Base-by-base conservation (phyloP, 2,797 vertebrate genomes). In the Chelon auratus region DNA sequence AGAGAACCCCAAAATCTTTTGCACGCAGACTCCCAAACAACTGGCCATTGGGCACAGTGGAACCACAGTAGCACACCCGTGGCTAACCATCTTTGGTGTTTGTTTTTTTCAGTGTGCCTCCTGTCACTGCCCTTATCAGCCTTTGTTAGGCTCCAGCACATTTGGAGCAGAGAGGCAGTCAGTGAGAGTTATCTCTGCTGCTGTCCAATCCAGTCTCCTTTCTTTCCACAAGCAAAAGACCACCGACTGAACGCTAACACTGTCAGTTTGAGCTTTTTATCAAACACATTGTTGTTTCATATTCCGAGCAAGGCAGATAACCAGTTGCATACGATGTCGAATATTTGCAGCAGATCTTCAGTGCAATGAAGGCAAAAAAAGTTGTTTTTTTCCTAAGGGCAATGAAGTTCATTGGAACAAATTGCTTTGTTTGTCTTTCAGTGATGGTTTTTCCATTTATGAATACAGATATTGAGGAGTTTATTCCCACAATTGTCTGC, bases 61-160 rank as follows among this genome's bases (percentile, higher is more conserved):
- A 56, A 42, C 15, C 30, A 5, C 8, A 22, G 24, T 11, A 13
- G 62, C 66, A n/a, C 4, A 14, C 47, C 39, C n/a, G 22, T n/a
- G 48, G 18, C 51, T 30, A 55, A n/a, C n/a, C 30, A 10, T 20
- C 13, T 17, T 36, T 5, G 9, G 12, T 54, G 17, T n/a, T 52
- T 52, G 14, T 56, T 60, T 55, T 60, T 22, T 51, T 10, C 13
- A 24, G 24, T 47, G 30, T 15, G 13, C 3, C 17, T 26, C 3
- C 17, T 26, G 48, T 30, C 48, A 17, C 15, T 1, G 51, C 7
- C 26, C 17, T 42, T 57, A 39, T 71, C 62, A 10, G 48, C 47
- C 58, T 52, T 47, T 71, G 17, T 70, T 61, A 9, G 20, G 26
- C 30, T 45, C 56, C 37, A 18, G 18, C 10, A 15, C 20, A 22